Conservation (phyloP, 2,888 invertebrate species). For the Ethmia dodecea region DNA sequence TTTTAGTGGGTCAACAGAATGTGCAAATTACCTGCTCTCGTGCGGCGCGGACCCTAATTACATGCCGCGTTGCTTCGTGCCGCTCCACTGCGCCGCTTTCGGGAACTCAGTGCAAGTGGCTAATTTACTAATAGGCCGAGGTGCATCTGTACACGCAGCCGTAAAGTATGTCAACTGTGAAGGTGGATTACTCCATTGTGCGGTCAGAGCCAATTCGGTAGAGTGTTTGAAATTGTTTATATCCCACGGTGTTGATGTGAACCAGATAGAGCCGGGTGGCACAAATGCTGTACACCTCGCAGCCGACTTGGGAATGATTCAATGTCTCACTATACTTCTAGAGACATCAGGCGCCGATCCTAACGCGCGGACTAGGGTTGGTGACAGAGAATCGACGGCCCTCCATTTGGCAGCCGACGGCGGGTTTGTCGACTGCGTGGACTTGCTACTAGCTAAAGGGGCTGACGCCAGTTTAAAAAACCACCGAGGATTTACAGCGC, state of each 20-base stretch:
- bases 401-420: conserved; percentile 93
- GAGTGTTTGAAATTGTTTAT: conserved; percentile 88
- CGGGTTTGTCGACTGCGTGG: conserved; percentile 89
- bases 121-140: conserved; percentile 84
- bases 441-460: conserved; percentile 83
- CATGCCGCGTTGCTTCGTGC: conserved; percentile 84
- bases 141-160: conserved; percentile 82
- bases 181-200: conserved; percentile 89
- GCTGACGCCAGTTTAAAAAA: conserved; percentile 87
- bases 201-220: conserved; percentile 89
- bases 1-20: conserved; percentile 86
- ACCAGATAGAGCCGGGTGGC: conserved; percentile 85
- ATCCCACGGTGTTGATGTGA: conserved; percentile 85
- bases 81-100: conserved; percentile 93
- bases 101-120: conserved; percentile 90
- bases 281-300: conserved; percentile 89
- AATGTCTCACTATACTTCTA: conserved; percentile 85
- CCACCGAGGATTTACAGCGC: conserved; percentile 88
- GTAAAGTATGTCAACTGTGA: conserved; percentile 82
- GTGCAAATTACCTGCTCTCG: conserved; percentile 82
- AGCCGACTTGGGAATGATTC: conserved; percentile 87
- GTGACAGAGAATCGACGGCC: conserved; percentile 86
- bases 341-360: conserved; percentile 85
- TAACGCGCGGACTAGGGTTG: conserved; percentile 81
- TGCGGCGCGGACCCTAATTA: conserved; percentile 84